Conservation (phyloP, 2,113 vertebrate species). For the Heloderma charlesbogerti region DNA sequence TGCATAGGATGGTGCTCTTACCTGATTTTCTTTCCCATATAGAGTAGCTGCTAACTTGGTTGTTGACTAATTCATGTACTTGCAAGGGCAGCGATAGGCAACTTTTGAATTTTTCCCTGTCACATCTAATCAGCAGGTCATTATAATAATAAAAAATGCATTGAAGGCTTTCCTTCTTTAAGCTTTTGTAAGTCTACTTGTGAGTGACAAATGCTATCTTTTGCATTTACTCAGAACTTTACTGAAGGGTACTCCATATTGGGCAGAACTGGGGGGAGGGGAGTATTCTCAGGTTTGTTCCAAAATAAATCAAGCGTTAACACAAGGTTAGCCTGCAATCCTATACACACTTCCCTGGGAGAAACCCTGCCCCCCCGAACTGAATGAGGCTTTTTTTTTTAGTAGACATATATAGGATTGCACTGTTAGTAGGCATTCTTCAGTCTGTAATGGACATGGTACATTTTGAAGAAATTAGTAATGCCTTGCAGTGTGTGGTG, state of each 20-base stretch:
- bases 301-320: background rate
- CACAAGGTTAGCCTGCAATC: background rate
- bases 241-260: background rate
- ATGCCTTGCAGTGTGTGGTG: background rate
- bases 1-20: background rate
- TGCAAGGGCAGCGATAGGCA: background rate
- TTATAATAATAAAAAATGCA: background rate
- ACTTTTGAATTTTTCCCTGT: background rate
- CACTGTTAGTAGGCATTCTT: background rate
- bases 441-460: background rate
- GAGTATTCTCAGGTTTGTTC: background rate
- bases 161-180: background rate
- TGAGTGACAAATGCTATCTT: background rate
- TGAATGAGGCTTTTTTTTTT: background rate
- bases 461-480: background rate
- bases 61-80: background rate
- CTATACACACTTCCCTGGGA: background rate
- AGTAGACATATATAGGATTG: background rate
- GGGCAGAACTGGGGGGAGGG: background rate
- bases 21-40: background rate
- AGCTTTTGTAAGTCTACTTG: background rate
- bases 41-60: background rate
- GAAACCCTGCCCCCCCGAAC: background rate
- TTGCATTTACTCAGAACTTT: background rate
- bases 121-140: background rate